These are phyloP conservation scores for Lysandra bellargus DNA, from an alignment of 2,888 invertebrate genomes.

Conservation along the genomic window DNA sequence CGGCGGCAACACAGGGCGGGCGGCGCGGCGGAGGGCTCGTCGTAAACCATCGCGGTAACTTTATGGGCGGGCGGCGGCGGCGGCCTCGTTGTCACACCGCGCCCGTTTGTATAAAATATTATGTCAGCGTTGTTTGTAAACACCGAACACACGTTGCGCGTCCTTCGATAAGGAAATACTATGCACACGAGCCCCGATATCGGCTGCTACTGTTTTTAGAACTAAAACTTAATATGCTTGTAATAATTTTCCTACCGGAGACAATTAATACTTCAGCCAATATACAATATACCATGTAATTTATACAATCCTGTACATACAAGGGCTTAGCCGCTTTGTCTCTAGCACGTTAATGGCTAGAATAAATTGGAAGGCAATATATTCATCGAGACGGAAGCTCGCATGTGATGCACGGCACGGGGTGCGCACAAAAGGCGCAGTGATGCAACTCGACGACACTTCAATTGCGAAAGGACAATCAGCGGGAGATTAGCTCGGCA, in stretches of 20 bases:
- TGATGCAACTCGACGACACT: neutral
- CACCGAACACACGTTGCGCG: neutral
- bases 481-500: neutral
- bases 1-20: neutral
- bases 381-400: neutral
- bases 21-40: neutral
- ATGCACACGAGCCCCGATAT: neutral
- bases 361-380: constrained; percentile 1
- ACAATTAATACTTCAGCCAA: neutral
- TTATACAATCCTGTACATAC: neutral
- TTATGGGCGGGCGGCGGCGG: neutral
- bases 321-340: neutral
- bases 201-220: neutral
- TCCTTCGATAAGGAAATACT: neutral
- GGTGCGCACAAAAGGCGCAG: neutral
- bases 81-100: neutral
- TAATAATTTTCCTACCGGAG: neutral
- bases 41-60: neutral
- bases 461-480: neutral
- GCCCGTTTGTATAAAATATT: neutral
- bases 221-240: neutral
- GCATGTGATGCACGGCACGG: neutral
- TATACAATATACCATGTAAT: neutral
- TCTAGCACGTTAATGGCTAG: neutral
- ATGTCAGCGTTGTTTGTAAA: constrained; percentile 8